These are phyloP conservation scores for Catonia carolina DNA, from an alignment of 2,888 invertebrate species.

Conservation along the genomic window DNA sequence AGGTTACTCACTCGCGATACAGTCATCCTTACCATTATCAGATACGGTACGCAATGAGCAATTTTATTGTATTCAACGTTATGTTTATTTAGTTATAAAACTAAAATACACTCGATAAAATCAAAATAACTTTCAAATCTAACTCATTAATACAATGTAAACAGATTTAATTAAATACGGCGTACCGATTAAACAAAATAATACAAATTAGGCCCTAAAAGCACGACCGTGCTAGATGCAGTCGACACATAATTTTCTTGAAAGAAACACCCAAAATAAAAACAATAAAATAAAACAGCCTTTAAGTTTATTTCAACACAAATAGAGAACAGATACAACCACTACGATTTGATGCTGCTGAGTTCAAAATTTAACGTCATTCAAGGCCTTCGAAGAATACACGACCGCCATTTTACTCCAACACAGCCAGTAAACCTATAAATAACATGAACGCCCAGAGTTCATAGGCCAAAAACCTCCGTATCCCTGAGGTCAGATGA, in stretches of 20 bases:
- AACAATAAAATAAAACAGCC: too few species aligned
- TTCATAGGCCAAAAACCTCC: conserved; percentile 12
- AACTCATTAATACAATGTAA: too few species aligned
- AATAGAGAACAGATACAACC: background rate
- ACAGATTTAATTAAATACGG: too few species aligned
- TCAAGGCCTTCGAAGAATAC: conserved; percentile 3
- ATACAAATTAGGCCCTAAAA: conserved; percentile 3
- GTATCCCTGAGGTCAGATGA: background rate
- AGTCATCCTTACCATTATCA: too few species aligned
- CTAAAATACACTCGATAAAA: too few species aligned
- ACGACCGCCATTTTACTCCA: conserved; percentile 11
- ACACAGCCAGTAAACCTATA: conserved; percentile 10
- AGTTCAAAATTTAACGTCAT: conserved; percentile 4
- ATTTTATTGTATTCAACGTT: too few species aligned
- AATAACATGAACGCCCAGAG: conserved; percentile 13
- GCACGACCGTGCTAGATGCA: conserved; percentile 1
- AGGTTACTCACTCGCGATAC: too few species aligned
- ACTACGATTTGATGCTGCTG: background rate
- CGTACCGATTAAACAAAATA: too few species aligned
- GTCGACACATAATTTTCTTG: background rate
- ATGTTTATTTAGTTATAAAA: too few species aligned
- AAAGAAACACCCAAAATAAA: too few species aligned
- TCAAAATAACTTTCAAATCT: too few species aligned
- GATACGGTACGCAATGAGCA: too few species aligned
- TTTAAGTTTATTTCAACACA: background rate